Base-by-base conservation (phyloP, 2,888 invertebrate genomes). In the Lomographa bimaculata region DNA sequence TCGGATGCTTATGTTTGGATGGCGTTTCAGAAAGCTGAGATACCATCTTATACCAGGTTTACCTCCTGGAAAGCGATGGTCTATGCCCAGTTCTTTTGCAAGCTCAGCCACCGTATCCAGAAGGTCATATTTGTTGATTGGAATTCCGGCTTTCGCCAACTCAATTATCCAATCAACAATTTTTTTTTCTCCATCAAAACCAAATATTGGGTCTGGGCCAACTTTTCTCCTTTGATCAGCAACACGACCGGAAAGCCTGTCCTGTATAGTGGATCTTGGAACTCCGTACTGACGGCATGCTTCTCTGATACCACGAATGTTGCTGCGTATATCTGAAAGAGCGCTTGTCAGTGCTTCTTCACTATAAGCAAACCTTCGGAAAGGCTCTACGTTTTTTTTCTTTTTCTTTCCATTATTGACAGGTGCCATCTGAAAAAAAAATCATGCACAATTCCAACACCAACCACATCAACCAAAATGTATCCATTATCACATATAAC, bases 101-200 rank as follows among this genome's bases (percentile, higher is more conserved):
- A 58, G 44, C 51, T 51, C 58, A 25, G 62, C 40, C 11, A 65
- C 67, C 7, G 61, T 58, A 37, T 60, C 49, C 30, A 64, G 37
- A 18, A 57, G 39, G 18, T 64, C 54, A 17, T 46, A 34, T 11
- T 64, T 66, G 39, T 56, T 64, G 1, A 62, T 45, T 24, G 59
- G 62, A 46, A 69, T 65, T 23, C 61, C 63, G 54, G 61, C 60
- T 57, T 62, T 62, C 2, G 59, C 42, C 25, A 58, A 51, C 8
- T 54, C 45, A 38, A 54, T 25, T 24, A 66, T 48, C 61, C 65
- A 64, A 18, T 64, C 37, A 23, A 51, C 55, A 29, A 66, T 33
- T 25, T 54, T 55, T 41, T 60, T 57, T 50, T 47, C 39, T 10
- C 35, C 28, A 25, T 27, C 23, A 23, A 36, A 14, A 30, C 46